Base-by-base conservation (phyloP, 30 jellyfish, hydroid and myxozoan genomes). In the Turritopsis dohrnii region DNA sequence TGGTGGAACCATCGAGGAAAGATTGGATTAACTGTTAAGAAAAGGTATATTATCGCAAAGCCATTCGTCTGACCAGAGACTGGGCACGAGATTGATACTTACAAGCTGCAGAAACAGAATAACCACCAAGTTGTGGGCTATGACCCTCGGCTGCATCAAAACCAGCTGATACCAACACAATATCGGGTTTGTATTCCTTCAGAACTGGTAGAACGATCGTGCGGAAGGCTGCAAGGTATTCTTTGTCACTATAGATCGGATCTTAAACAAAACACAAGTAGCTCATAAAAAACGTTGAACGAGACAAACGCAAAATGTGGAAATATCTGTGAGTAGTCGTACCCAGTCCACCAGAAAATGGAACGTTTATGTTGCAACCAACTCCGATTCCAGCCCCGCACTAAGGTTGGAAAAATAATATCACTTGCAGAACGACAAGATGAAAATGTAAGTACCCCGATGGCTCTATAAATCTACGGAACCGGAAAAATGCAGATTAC, bases 321-420 rank as follows among this genome's bases (percentile, higher is more conserved):
- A 41, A 41, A 41, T 3, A 41, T 5, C 9, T 3, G 66, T 21
- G 7, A 21, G 54, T 1, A 52, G 16, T 52, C 94, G 83, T 79
- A 93, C 98, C 96, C 66, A 93, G 54, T 74, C 98, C 98, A 8
- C 98, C 98, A 79, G 89, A 83, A 29, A 93, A 86, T 1, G 97
- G 97, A 28, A 93, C 72, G 77, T 93, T 93, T 24, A 93, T 87
- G 72, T 93, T 93, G 84, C 89, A 79, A 22, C 98, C 98, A 91
- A 89, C 88, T 7, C 98, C 98, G 82, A 93, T 93, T 17, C 98
- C 98, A 26, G 98, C 98, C 66, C 98, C 98, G 82, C 97, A 93
- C 98, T 93, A 81, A 81, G 54, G 71, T 18, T 21, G 22, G 81
- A 28, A 26, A 22, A 31, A 13, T 3, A 41, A 41, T 3, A 41